Evolutionary conservation across 2,797 vertebrate genomes (phyloP), one percentile per base, ranked within the genome.

Genomic region (Neomorphus geoffroyi): DNA sequence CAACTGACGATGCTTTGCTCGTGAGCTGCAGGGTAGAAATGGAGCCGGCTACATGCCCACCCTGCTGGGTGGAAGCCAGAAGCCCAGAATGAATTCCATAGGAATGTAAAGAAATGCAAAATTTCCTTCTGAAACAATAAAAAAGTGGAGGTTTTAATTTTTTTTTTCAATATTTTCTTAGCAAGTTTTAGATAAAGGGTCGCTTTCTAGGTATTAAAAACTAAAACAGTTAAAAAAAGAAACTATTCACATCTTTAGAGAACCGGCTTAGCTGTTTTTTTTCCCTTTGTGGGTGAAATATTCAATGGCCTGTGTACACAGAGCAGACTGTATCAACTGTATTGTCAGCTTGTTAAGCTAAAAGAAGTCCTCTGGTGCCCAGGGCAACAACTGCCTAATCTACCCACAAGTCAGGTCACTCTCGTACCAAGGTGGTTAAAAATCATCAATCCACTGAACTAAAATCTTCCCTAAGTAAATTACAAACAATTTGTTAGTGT

Each of bases 391-490:
- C 35, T 17, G 13, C 28, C 53, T 46, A 28, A 46, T 73, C 65
- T 85, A 12, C 30, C 24, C 19, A 73, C 37, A 69, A 65, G 71
- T 64, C 46, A 75, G 46, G 74, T 84, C 54, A 79, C 28, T 89
- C 41, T 72, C 81, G 22, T 60, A 79, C 32, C 10, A 81, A 33
- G 11, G 21, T 69, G 13, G 46, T 82, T 77, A 82, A 93, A 81
- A 92, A 69, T 79, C 64, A 58, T n/a, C 66, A 87, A 24, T 77
- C 21, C 71, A 75, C 58, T 72, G 30, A 87, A 85, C 14, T 30
- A 51, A 84, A 92, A 89, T 87, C 62, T 72, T 86, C 37, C 11
- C 10, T 64, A 90, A 86, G 33, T 67, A 46, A 81, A 86, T 65
- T 83, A 41, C 23, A 57, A 37, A 23, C 39, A 57, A 75, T 53